phyloP scores from a whole-genome alignment of 1,140 invertebrate genomes.

The Trinorchestia longiramus region DNA sequence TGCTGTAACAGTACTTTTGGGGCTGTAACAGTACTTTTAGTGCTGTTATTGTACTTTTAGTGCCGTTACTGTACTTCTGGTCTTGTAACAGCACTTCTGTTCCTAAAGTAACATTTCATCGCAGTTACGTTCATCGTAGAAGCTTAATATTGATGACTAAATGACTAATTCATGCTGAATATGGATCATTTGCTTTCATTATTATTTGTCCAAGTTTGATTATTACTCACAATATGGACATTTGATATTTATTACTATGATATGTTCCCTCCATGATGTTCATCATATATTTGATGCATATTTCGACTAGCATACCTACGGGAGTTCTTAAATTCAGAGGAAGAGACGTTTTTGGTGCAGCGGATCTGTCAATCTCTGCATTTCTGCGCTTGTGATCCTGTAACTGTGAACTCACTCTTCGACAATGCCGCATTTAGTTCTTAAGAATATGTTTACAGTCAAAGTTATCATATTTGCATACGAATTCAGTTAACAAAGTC shows the following conservation, averaged over 20 bases:
- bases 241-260: neutral
- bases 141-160: too few relatives aligned
- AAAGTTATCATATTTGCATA: too few relatives aligned
- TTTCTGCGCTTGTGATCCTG: neutral
- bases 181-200: neutral
- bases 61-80: too few relatives aligned
- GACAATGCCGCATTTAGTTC: neutral
- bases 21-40: neutral
- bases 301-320: neutral
- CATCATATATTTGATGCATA: neutral
- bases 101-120: too few relatives aligned
- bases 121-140: too few relatives aligned
- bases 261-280: neutral
- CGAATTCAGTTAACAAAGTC: too few relatives aligned
- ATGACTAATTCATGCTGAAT: too few relatives aligned
- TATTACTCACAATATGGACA: neutral
- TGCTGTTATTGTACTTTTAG: too few relatives aligned
- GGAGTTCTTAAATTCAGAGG: neutral
- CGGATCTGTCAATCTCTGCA: neutral
- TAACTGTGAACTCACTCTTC: neutral
- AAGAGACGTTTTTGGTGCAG: neutral
- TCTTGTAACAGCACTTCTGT: neutral
- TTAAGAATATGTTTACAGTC: neutral
- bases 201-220: neutral
- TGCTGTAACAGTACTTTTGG: too few relatives aligned